phyloP scores from a whole-genome alignment of 2,797 vertebrate genomes.

The Pyrocephalus nanus region DNA sequence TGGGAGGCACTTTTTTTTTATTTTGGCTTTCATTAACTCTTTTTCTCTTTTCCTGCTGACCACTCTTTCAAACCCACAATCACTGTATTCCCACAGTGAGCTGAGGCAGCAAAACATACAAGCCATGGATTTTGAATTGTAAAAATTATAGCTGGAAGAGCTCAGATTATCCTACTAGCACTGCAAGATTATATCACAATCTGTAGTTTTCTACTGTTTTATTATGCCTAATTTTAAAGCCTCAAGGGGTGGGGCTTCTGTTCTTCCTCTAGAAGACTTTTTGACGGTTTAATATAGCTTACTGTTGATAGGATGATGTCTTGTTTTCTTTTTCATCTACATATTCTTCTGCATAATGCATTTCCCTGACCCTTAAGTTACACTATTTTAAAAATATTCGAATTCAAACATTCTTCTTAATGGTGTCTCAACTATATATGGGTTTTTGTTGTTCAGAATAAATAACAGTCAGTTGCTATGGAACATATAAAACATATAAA shows the following conservation, averaged over 20 bases:
- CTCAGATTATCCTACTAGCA: conserved; percentile 12
- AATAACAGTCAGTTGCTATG: background rate
- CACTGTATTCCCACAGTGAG: background rate
- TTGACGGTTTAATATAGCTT: background rate
- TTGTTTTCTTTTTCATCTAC: background rate
- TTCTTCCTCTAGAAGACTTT: background rate
- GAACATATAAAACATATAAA: background rate
- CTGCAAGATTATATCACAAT: background rate
- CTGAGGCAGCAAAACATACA: conserved; percentile 34
- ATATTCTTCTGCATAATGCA: background rate
- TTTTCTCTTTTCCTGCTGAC: conserved; percentile 62
- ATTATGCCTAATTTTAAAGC: background rate
- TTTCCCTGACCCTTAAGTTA: background rate
- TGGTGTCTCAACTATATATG: background rate
- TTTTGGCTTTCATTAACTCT: conserved; percentile 60
- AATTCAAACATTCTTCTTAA: background rate
- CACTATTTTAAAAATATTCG: background rate
- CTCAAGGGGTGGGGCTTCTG: background rate
- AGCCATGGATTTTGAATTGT: conserved; percentile 24
- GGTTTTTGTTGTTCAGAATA: background rate
- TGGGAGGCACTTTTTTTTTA: conserved; percentile 1
- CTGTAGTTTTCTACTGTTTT: background rate
- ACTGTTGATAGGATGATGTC: background rate
- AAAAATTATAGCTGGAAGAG: conserved; percentile 38
- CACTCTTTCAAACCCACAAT: conserved; percentile 29